phyloP scores from a whole-genome alignment of 2,113 vertebrate genomes.

The Marmota flaviventris region DNA sequence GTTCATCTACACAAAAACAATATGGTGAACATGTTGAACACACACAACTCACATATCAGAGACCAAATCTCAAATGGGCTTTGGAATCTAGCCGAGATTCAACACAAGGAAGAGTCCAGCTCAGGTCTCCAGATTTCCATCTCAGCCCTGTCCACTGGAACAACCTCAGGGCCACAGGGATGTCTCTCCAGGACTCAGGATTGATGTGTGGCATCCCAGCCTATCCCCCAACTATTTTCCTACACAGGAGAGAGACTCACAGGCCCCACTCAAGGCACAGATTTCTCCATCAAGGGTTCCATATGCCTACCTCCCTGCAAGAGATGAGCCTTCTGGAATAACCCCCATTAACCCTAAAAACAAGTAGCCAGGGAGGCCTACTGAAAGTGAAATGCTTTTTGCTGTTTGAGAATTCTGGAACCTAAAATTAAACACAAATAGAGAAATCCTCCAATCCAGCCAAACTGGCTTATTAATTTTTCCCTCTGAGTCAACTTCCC shows the following conservation, averaged over 20 bases:
- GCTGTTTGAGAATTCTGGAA: conserved; percentile 3
- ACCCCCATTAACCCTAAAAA: background rate
- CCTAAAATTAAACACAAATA: conserved; percentile 13
- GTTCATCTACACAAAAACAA: background rate
- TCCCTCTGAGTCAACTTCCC: background rate
- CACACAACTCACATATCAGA: background rate
- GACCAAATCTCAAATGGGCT: background rate
- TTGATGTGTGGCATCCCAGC: background rate
- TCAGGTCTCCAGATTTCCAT: background rate
- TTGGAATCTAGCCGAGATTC: background rate
- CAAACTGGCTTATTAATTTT: background rate
- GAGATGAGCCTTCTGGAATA: background rate
- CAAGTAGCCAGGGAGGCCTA: background rate
- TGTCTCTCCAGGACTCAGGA: background rate
- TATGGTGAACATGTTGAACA: background rate
- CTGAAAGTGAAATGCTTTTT: background rate
- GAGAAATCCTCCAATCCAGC: background rate
- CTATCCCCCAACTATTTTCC: background rate
- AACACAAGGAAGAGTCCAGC: background rate
- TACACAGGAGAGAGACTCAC: too few relatives aligned
- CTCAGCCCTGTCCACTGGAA: background rate
- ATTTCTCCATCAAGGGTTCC: background rate
- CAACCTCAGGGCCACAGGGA: background rate
- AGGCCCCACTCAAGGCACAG: background rate
- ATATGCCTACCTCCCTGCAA: too few relatives aligned